phyloP scores from a whole-genome alignment of 1,140 invertebrate genomes.

The Stenopsyche tienmushanensis region DNA sequence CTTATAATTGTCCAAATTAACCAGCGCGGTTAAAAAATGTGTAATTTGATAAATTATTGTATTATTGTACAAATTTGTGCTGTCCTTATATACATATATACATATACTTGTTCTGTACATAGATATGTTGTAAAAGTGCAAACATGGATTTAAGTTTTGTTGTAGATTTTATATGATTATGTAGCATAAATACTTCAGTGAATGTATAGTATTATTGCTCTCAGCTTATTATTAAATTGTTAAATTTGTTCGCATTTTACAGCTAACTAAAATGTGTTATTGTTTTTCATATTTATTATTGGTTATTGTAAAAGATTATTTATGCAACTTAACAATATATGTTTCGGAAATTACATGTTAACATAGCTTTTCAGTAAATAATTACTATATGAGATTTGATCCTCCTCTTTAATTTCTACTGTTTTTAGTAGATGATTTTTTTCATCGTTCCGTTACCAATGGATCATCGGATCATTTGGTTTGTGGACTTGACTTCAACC shows the following conservation, averaged over 20 bases:
- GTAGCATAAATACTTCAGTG: conserved; percentile 27
- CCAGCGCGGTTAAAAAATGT: too few species aligned
- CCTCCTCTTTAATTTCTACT: too few species aligned
- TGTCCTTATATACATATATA: conserved; percentile 28
- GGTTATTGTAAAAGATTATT: conserved; percentile 40
- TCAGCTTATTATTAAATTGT: conserved; percentile 37
- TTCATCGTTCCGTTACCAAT: too few species aligned
- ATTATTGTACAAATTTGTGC: conserved; percentile 30
- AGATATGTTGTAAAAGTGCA: conserved; percentile 25
- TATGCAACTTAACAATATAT: conserved; percentile 36
- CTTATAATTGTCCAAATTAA: not conserved
- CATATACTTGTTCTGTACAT: conserved; percentile 32
- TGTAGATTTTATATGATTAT: conserved; percentile 34
- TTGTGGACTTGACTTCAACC: too few species aligned
- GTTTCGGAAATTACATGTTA: too few species aligned
- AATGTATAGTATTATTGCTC: conserved; percentile 34
- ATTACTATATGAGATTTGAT: too few species aligned
- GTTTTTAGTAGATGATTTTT: too few species aligned
- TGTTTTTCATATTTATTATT: conserved; percentile 42
- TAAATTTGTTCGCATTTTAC: conserved; percentile 39
- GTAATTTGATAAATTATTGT: too few species aligned
- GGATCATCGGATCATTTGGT: too few species aligned
- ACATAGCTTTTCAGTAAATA: too few species aligned
- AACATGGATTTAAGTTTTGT: conserved; percentile 36
- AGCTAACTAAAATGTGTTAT: conserved; percentile 40